phyloP scores from a whole-genome alignment of 2,113 vertebrate species.

The Microcebus jonahi region DNA sequence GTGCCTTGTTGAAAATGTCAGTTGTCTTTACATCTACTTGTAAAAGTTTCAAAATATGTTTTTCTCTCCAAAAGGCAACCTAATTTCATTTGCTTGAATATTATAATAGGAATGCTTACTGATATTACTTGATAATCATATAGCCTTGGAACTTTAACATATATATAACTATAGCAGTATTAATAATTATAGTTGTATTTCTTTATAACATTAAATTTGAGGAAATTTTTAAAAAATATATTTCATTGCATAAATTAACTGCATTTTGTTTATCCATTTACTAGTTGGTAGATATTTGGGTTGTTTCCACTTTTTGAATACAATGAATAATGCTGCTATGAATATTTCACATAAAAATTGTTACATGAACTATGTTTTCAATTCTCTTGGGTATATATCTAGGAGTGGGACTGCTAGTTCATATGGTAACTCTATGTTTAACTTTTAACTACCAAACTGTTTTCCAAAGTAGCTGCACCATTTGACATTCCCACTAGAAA shows the following conservation, averaged over 20 bases:
- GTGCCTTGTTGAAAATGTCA: slow-evolving; percentile 81
- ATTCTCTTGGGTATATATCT: not conserved
- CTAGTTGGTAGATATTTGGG: not conserved
- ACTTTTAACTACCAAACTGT: not conserved
- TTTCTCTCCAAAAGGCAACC: slow-evolving; percentile 45
- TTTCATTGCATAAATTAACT: not conserved
- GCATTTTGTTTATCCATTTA: not conserved
- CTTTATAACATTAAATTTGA: slow-evolving; percentile 74
- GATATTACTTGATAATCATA: slow-evolving; percentile 74
- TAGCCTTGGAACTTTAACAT: slow-evolving; percentile 70
- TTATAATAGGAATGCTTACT: slow-evolving; percentile 74
- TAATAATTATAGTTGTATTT: slow-evolving; percentile 72
- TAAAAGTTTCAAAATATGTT: slow-evolving; percentile 54
- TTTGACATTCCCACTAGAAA: not conserved
- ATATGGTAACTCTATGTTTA: not conserved
- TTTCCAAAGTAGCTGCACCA: not conserved
- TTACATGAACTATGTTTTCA: not conserved
- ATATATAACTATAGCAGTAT: slow-evolving; percentile 72
- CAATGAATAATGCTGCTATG: not conserved
- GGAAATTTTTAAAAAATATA: slow-evolving; percentile 64
- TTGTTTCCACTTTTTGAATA: not conserved
- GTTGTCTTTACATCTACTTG: slow-evolving; percentile 67
- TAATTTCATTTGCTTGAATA: slow-evolving; percentile 66
- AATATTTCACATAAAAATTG: not conserved
- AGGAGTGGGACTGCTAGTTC: not conserved